Base-by-base conservation (phyloP, 2,113 vertebrate genomes). In the Cairina moschata region DNA sequence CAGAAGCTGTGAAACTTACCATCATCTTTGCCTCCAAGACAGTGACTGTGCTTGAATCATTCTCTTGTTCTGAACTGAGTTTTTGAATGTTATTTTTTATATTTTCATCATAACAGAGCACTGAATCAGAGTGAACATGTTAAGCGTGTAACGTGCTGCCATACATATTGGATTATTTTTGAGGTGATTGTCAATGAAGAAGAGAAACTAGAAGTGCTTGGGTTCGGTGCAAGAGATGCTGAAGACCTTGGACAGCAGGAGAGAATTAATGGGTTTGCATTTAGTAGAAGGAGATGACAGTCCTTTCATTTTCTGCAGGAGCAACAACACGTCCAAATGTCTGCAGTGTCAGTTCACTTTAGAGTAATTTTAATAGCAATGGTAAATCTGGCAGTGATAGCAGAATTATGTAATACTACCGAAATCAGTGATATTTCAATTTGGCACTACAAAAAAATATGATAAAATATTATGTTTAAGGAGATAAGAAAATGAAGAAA, bases 401-500 rank as follows among this genome's bases (percentile, higher is more conserved):
- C 63, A 68, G 73, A 90, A 94, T 91, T 89, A 79, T 69, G 42
- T 46, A 86, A 90, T 29, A 56, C 62, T 36, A 71, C 42, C 83
- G 72, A 90, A 95, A 96, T 84, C 90, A 77, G 81, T 34, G 91
- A 59, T 87, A 75, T 46, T 93, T 93, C 95, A 90, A 52, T 67
- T 38, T 76, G 78, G 31, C 54, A 85, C 31, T 68, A 91, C 23
- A 94, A 96, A 91, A 91, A 88, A 69, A 38, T 31, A 56, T 50
- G 26, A 38, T 97, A 88, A 97, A 96, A 83, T 95, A 92, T 63
- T 95, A 95, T 71, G 79, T 86, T 92, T 88, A 80, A 66, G 91
- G 54, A 96, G 87, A 78, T 91, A 95, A 90, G 83, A 94, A 97
- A 90, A 72, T 54, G 75, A 95, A 90, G 83, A 94, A 97, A 90